These are phyloP conservation scores for Campoplex nolae DNA, from an alignment of 2,888 invertebrate species.

Conservation along the genomic window DNA sequence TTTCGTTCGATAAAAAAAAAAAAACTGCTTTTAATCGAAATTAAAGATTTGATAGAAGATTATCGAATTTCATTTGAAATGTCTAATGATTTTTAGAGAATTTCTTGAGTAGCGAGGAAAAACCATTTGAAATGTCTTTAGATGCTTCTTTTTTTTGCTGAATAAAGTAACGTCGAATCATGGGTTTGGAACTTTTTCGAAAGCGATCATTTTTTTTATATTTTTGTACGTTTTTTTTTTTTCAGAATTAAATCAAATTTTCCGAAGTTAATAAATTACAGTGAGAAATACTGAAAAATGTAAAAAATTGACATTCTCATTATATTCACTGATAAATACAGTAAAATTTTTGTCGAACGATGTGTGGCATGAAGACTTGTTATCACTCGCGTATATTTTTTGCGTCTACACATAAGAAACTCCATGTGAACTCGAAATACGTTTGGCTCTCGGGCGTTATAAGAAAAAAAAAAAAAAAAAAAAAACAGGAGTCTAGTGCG, in stretches of 20 bases:
- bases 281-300: neutral
- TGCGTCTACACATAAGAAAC: neutral
- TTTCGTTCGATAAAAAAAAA: neutral
- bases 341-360: neutral
- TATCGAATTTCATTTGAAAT: neutral
- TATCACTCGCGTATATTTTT: neutral
- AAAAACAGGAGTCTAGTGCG: conserved; percentile 3
- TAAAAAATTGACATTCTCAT: neutral
- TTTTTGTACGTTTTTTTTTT: neutral
- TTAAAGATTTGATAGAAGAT: neutral
- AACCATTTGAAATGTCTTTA: too few species aligned
- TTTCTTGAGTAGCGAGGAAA: too few species aligned
- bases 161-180: neutral
- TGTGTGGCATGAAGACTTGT: neutral
- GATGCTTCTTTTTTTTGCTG: neutral
- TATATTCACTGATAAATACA: neutral
- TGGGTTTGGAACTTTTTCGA: neutral
- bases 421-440: neutral
- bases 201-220: neutral
- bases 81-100: too few species aligned
- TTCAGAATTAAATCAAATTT: neutral
- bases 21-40: neutral
- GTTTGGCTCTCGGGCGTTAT: neutral
- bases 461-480: too few species aligned
- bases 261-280: neutral